These are phyloP conservation scores for Gasterosteus nipponicus DNA, from an alignment of 2,113 vertebrate genomes.

Conservation along the genomic window DNA sequence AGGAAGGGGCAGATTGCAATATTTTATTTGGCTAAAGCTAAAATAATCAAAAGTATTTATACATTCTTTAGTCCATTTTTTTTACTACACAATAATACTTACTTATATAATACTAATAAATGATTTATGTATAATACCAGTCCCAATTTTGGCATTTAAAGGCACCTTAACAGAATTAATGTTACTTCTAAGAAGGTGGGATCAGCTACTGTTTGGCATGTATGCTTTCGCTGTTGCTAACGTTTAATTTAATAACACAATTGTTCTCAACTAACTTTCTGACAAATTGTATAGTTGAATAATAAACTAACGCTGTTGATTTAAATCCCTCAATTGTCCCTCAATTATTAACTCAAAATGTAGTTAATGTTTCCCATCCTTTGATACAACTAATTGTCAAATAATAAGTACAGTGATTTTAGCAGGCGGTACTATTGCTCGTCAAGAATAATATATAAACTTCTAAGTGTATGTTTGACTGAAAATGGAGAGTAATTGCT, in stretches of 20 bases:
- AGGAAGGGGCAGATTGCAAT: background rate
- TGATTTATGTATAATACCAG: background rate
- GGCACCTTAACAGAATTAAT: background rate
- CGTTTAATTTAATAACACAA: background rate
- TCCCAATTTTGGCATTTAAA: background rate
- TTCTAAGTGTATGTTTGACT: background rate
- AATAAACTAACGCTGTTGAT: background rate
- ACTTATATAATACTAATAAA: background rate
- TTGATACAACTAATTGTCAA: background rate
- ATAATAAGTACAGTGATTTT: background rate
- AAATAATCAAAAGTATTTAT: background rate
- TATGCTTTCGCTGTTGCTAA: background rate
- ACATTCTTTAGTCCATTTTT: background rate
- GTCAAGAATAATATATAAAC: background rate
- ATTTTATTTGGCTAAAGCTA: background rate
- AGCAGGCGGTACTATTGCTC: background rate
- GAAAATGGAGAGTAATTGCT: constrained; percentile 39
- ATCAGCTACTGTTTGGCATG: background rate
- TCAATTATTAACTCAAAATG: background rate
- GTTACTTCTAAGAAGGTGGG: background rate
- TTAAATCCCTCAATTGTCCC: background rate
- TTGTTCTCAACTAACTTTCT: background rate
- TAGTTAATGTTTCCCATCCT: background rate
- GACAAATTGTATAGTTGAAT: background rate
- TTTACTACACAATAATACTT: background rate